These are phyloP conservation scores for Anomalospiza imberbis DNA, from an alignment of 2,797 vertebrate genomes.

Conservation along the genomic window DNA sequence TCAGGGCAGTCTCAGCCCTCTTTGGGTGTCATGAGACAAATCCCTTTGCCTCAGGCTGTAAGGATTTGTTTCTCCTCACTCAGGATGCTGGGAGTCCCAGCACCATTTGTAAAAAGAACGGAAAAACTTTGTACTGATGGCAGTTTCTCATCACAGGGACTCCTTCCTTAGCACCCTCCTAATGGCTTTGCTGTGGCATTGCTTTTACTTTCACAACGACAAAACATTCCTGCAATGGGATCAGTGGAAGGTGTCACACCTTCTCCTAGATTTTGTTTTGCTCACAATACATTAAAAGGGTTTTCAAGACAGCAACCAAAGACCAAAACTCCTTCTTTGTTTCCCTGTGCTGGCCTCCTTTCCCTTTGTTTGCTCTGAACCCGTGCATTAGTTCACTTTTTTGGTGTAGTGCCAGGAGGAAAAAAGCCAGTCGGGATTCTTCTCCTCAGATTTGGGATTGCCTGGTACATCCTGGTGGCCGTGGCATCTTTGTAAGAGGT, in stretches of 20 bases:
- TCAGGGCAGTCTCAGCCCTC: not conserved
- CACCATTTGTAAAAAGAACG: not conserved
- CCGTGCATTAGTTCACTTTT: not conserved
- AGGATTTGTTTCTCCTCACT: not conserved
- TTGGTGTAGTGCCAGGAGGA: too few relatives aligned
- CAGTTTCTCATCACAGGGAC: not conserved
- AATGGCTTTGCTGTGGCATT: not conserved
- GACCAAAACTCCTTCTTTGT: not conserved
- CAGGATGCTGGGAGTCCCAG: not conserved
- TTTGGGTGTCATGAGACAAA: not conserved
- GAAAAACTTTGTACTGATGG: not conserved
- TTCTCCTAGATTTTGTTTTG: not conserved
- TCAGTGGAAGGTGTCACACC: not conserved
- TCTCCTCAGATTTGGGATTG: not conserved
- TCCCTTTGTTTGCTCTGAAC: not conserved
- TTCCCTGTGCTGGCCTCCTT: accelerated
- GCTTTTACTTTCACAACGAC: not conserved
- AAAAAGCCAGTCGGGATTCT: not conserved
- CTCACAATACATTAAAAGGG: not conserved
- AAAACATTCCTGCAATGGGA: not conserved
- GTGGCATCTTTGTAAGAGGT: not conserved
- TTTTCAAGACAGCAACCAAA: not conserved
- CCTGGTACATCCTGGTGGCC: not conserved
- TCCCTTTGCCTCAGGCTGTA: not conserved
- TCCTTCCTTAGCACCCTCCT: not conserved